Evolutionary conservation across 2,797 vertebrate species (phyloP).

Genomic region (Macrochelys suwanniensis): DNA sequence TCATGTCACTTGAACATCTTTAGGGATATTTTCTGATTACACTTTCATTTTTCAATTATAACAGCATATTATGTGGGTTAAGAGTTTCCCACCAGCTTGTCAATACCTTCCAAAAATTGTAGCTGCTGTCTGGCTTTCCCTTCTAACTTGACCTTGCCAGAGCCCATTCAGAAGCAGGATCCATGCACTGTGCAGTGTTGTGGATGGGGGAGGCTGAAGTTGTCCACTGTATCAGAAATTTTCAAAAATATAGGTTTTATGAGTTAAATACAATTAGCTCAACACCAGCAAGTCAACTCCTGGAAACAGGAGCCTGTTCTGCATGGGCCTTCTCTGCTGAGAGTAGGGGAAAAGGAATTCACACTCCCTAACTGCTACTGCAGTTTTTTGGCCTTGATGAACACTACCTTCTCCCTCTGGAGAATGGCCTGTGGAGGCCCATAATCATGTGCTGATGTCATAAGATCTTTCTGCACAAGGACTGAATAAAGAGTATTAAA

Average conservation of each 20-base stretch:
- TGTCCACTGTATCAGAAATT: not conserved
- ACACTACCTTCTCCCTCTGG: not conserved
- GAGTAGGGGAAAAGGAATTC: not conserved
- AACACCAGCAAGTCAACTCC: not conserved
- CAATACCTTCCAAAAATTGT: not conserved
- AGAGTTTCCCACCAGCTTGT: not conserved
- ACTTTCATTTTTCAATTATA: not conserved
- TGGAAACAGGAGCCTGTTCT: not conserved
- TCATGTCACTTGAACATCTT: not conserved
- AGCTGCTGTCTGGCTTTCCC: not conserved
- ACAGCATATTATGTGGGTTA: not conserved
- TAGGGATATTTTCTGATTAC: constrained; percentile 3
- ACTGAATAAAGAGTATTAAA: not conserved
- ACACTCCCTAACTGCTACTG: not conserved
- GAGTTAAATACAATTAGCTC: not conserved
- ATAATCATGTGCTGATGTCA: not conserved
- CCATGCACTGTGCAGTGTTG: not conserved
- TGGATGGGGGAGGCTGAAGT: not conserved
- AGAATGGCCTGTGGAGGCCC: accelerated
- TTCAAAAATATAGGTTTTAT: not conserved
- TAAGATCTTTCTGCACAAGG: not conserved
- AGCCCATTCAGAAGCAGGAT: not conserved
- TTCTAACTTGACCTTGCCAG: not conserved
- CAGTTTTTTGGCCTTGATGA: not conserved
- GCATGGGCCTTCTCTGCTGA: not conserved